These are phyloP conservation scores for Rhagonycha fulva DNA, from an alignment of 2,888 invertebrate genomes.

Conservation along the genomic window DNA sequence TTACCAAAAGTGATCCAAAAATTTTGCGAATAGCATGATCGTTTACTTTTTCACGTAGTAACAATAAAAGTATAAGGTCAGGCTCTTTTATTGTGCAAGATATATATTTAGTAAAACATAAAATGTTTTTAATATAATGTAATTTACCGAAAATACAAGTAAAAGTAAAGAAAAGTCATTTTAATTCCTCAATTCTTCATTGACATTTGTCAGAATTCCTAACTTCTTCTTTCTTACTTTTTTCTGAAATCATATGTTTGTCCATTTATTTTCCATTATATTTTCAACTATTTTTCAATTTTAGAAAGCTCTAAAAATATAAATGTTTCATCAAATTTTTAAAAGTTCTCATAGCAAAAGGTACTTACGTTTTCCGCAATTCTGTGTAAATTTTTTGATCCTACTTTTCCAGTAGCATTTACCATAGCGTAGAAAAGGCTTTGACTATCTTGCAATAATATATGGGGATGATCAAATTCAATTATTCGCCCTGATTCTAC, in stretches of 20 bases:
- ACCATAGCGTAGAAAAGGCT: slow-evolving; percentile 70
- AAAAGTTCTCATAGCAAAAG: too few relatives aligned
- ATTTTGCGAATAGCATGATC: too few relatives aligned
- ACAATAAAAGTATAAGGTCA: too few relatives aligned
- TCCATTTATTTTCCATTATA: background rate
- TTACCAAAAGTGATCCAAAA: too few relatives aligned
- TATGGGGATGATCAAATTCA: slow-evolving; percentile 79
- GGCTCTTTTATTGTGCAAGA: too few relatives aligned
- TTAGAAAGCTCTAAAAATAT: background rate
- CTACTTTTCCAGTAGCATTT: slow-evolving; percentile 65
- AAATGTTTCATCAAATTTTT: background rate
- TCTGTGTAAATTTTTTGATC: slow-evolving; percentile 41
- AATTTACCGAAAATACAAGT: background rate
- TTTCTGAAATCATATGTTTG: background rate
- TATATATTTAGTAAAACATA: too few relatives aligned
- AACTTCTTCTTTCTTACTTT: background rate
- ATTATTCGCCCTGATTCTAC: slow-evolving; percentile 77
- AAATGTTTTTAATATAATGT: too few relatives aligned
- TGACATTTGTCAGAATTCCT: background rate
- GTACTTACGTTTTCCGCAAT: slow-evolving; percentile 38
- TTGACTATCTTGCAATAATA: slow-evolving; percentile 62
- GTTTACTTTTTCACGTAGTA: too few relatives aligned
- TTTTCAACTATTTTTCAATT: background rate
- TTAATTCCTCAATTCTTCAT: background rate
- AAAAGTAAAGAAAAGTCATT: background rate